Percentiles rank a stretch among this genome's conserved stretches.
Evolutionary conservation across 2,113 vertebrate species (phyloP).

Genomic region (Larimichthys polyactis): DNA sequence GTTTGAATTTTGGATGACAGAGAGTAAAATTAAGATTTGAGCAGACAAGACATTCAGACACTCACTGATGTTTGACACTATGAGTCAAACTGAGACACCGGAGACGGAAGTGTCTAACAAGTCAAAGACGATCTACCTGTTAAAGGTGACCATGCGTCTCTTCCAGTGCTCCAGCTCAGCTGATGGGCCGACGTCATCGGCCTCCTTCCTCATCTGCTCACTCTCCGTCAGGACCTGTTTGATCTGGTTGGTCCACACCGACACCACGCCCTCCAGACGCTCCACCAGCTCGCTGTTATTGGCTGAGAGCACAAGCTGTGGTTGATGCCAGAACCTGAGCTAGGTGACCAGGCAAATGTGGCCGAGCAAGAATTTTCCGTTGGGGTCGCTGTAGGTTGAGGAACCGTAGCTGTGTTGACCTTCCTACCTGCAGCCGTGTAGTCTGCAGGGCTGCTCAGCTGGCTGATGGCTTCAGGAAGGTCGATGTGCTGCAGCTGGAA

Average conservation of each 20-base stretch:
- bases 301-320: constrained; percentile 68
- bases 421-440: constrained; percentile 82
- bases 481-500: constrained; percentile 80
- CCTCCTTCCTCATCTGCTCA: constrained; percentile 88
- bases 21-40: neutral
- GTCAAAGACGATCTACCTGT: constrained; percentile 76
- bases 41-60: too few species aligned
- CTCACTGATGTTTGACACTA: neutral
- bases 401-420: neutral
- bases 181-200: constrained; percentile 85
- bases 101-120: neutral
- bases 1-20: neutral
- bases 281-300: constrained; percentile 83
- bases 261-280: constrained; percentile 81
- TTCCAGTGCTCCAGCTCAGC: constrained; percentile 89
- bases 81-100: neutral
- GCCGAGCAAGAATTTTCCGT: too few species aligned
- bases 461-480: constrained; percentile 68
- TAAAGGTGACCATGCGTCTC: constrained; percentile 85
- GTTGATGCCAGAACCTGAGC: too few species aligned
- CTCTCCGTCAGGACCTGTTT: constrained; percentile 84
- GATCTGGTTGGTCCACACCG: constrained; percentile 86
- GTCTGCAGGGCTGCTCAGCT: constrained; percentile 83
- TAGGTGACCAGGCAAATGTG: too few species aligned
- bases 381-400: neutral